These are phyloP conservation scores for Tetrao urogallus DNA, from an alignment of 2,113 vertebrate genomes.

Conservation along the genomic window DNA sequence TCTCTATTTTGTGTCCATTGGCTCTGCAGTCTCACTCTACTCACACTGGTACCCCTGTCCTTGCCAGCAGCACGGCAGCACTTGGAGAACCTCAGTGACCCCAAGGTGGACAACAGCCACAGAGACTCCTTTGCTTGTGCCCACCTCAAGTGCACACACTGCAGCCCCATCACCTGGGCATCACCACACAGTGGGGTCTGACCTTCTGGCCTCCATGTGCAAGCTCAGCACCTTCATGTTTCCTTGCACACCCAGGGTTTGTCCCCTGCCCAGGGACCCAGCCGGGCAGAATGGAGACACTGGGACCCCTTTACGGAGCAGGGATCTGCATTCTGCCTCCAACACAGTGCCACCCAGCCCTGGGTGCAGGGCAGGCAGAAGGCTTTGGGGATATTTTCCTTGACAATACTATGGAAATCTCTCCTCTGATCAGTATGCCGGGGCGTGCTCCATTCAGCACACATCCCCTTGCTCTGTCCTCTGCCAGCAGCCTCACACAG, in stretches of 20 bases:
- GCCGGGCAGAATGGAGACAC: not conserved
- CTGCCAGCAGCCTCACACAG: not conserved
- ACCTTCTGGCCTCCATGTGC: rapidly evolving
- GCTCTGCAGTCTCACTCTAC: rapidly evolving
- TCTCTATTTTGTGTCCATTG: not conserved
- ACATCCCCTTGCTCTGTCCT: slow-evolving; percentile 27
- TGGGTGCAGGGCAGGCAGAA: not conserved
- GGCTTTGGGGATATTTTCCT: slow-evolving; percentile 16
- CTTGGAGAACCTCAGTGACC: not conserved
- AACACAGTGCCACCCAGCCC: not conserved
- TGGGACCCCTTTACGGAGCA: not conserved
- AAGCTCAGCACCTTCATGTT: not conserved
- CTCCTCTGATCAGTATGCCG: not conserved
- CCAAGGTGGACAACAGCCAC: not conserved
- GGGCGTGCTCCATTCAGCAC: not conserved
- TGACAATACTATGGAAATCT: not conserved
- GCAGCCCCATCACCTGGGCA: not conserved
- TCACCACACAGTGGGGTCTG: rapidly evolving
- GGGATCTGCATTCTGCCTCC: not conserved
- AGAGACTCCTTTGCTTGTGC: rapidly evolving
- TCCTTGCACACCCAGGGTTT: rapidly evolving
- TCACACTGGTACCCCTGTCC: not conserved
- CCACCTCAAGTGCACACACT: not conserved
- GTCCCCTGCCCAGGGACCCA: not conserved
- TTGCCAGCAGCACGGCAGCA: not conserved